Base-by-base conservation (phyloP, 2,888 invertebrate species). In the Tanytarsus gracilentus region DNA sequence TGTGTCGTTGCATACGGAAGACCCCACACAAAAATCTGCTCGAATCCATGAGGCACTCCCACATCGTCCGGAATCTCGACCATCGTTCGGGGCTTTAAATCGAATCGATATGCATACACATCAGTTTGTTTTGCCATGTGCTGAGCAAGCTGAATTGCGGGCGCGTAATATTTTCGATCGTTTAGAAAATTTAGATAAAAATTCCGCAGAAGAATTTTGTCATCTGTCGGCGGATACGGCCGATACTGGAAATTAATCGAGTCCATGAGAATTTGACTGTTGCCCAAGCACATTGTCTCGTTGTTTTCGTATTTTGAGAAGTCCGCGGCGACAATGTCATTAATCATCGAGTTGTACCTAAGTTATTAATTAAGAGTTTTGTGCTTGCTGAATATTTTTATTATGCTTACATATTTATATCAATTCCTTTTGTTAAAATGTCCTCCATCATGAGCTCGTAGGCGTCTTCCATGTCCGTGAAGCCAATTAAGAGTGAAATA, bases 381-480 rank as follows among this genome's bases (percentile, higher is more conserved):
- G n/a, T n/a, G n/a, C n/a, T n/a, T n/a, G n/a, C n/a, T n/a, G n/a
- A n/a, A n/a, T n/a, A n/a, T n/a, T n/a, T n/a, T n/a, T n/a, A n/a
- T n/a, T n/a, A n/a, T 44, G 8, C 44, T 23, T 44, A 84, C 60
- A 74, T 72, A 29, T 70, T 68, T 8, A 64, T 58, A 4, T 67
- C 79, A 29, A 86, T 76, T 9, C 80, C 82, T 2, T 81, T 78
- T 33, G 83, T 79, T 52, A 79, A 77, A 50, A 78, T 76, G 39
- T 78, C 77, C 29, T 77, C 76, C 52, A 80, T 80, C 40, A 80
- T 76, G 23, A 79, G 70, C n/a, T 82, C 76, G 1, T 88, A 70
- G 6, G 84, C 85, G 65, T 87, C 86, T 72, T 90, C 90, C 84
- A 88, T 89, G 65, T 85, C 83, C 0, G 89, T 88, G 66, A 82